Base-by-base conservation (phyloP, 2,113 vertebrate species). In the Nesospiza acunhae region DNA sequence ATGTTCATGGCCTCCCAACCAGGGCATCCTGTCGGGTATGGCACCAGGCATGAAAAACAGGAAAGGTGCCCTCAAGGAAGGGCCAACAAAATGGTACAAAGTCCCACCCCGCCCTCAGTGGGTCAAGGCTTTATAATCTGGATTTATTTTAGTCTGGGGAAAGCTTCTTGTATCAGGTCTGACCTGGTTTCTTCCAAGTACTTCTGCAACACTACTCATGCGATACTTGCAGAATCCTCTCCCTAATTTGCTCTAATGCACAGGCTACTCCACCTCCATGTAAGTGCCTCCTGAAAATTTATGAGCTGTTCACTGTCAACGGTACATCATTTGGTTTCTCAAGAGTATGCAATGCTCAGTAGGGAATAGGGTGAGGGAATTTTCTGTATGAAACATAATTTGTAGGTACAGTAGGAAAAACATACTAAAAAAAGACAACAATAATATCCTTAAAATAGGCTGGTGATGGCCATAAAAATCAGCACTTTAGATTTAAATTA, bases 251-350 rank as follows among this genome's bases (percentile, higher is more conserved):
- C 72, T 90, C 15, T 95, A 92, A 89, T 59, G 86, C 62, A 84
- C 27, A 70, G 62, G 42, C 35, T 87, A 58, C 50, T 85, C 55
- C 27, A 46, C 2, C 16, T 86, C 59, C 42, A 30, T 39, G 33
- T 35, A 89, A 87, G 63, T 23, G 62, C 83, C 75, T 96, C 72
- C 75, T 93, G 90, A 88, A 96, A 96, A 96, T 88, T 80, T 94
- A 96, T 86, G 82, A 95, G 89, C 59, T 93, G 52, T 26, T 91
- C 66, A 47, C 75, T 91, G 82, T 77, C 84, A 91, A 59, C 22
- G 12, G 52, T 67, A 87, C 59, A 76, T 66, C 0, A 0, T 87
- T 81, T 59, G 63, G 53, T 90, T 96, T 73, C 89, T 94, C 67
- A 55, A 59, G 82, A 92, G 90, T 83, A 90, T 26, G 55, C 70